These are phyloP conservation scores for Andrena chrysosceles DNA, from an alignment of 2,888 invertebrate genomes.

Conservation along the genomic window DNA sequence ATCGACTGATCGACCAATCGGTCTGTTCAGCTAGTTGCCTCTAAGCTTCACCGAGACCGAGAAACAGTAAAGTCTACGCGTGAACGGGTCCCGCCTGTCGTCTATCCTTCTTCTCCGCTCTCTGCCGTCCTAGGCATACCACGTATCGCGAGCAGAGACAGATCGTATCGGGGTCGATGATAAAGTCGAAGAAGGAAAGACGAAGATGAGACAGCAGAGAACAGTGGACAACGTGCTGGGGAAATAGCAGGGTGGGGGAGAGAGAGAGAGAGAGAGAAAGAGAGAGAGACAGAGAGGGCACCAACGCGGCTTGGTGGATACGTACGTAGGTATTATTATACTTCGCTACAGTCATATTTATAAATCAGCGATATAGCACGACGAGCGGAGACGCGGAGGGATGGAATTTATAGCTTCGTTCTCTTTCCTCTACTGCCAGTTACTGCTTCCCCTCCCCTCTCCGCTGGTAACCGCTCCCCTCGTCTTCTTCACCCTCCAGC, in stretches of 20 bases:
- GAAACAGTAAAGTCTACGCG: background rate
- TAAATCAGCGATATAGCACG: conserved; percentile 85
- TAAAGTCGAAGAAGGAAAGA: conserved; percentile 10
- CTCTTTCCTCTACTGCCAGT: conserved; percentile 85
- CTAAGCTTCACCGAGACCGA: background rate
- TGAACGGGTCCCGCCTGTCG: background rate
- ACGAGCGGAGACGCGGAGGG: conserved; percentile 83
- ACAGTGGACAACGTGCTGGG: conserved; percentile 12
- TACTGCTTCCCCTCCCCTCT: conserved; percentile 72
- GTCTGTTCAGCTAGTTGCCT: background rate
- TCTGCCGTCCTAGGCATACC: background rate
- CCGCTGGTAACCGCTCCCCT: conserved; percentile 68
- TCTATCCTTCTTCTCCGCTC: background rate
- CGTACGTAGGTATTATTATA: conserved; percentile 84
- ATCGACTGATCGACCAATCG: conserved; percentile 3
- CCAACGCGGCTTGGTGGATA: conserved; percentile 79
- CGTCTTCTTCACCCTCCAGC: conserved; percentile 66
- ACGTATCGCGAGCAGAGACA: conserved; percentile 2
- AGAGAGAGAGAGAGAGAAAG: conserved; percentile 20
- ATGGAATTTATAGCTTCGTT: conserved; percentile 84
- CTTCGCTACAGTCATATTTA: conserved; percentile 86
- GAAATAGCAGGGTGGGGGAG: conserved; percentile 21
- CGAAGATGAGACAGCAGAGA: conserved; percentile 26
- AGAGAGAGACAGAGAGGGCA: conserved; percentile 34
- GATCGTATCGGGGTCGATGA: conserved; percentile 19